Evolutionary conservation across 1,140 invertebrate genomes (phyloP), one percentile per base, ranked within the genome.

Genomic region (Musca domestica): DNA sequence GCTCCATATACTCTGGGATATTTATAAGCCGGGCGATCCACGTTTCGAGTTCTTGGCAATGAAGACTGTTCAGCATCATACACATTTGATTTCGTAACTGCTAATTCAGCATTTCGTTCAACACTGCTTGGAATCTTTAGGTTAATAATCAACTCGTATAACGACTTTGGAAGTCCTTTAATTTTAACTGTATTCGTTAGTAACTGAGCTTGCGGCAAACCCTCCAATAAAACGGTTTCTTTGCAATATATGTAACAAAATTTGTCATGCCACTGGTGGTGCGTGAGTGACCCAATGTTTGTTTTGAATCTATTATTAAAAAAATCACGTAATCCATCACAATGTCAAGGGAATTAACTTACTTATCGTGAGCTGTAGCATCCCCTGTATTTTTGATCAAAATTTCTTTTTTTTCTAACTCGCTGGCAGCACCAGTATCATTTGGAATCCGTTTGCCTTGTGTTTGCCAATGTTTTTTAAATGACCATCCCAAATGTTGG

Each of bases 1-100:
- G 95, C 89, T 20, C 93, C 93, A 77, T 89, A 90, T 67, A 85
- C 82, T 73, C 90, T 85, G 14, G 88, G 87, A 78, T 90, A 92
- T 71, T 86, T 88, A 80, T 84, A 92, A 20, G 87, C 87, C 51
- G 91, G 90, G 74, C 89, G 87, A 41, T 85, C 75, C 7, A 87
- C 84, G 76, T 93, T 87, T 80, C 89, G 89, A 0, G 85, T 82
- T 82, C 88, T 91, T 10, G 92, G 91, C 52, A 95, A 78, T 75
- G 89, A 90, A 68, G 89, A 83, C 78, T 94, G 91, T 74, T 90
- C 84, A 41, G 90, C 87, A 83, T 95, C 92, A 84, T 91, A 92
- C 52, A 93, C 81, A 76, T 90, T 88, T 1, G 92, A 88, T 66
- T 86, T 86, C 69, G 88, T 80, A 65, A 95, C 88, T 12, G 86